Evolutionary conservation across 1,140 invertebrate genomes (phyloP).

Genomic region (Grapholita molesta): DNA sequence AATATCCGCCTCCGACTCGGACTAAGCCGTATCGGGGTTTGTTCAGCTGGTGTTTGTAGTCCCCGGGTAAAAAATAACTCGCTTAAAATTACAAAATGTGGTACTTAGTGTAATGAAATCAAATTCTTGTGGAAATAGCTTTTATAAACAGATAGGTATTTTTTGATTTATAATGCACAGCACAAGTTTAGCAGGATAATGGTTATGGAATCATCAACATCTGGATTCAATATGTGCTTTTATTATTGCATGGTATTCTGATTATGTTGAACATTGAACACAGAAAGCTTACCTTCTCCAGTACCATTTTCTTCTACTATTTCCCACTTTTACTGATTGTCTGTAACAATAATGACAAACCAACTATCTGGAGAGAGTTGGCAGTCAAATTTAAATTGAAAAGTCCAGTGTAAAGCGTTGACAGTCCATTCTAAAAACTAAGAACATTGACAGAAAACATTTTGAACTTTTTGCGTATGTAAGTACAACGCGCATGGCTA

Average conservation of each 20-base stretch:
- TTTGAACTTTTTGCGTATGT: too few species aligned
- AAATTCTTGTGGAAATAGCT: not conserved
- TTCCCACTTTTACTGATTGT: not conserved
- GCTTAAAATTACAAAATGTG: not conserved
- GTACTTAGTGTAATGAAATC: not conserved
- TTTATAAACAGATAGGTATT: not conserved
- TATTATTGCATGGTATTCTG: not conserved
- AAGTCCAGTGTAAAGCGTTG: not conserved
- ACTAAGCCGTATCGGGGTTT: not conserved
- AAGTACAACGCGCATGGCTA: too few species aligned
- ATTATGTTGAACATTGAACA: not conserved
- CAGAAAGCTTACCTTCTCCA: not conserved
- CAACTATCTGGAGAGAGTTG: not conserved
- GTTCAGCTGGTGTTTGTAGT: not conserved
- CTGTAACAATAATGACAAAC: not conserved
- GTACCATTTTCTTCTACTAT: too few species aligned
- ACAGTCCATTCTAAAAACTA: too few species aligned
- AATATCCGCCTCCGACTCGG: not conserved
- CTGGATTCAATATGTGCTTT: not conserved
- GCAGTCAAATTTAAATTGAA: not conserved
- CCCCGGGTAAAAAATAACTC: not conserved
- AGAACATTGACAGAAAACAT: too few species aligned
- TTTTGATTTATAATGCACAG: not conserved
- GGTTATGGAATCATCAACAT: not conserved
- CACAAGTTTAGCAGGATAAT: not conserved